Base-by-base conservation (phyloP, 1,140 invertebrate genomes). In the Tigriopus japonicus region DNA sequence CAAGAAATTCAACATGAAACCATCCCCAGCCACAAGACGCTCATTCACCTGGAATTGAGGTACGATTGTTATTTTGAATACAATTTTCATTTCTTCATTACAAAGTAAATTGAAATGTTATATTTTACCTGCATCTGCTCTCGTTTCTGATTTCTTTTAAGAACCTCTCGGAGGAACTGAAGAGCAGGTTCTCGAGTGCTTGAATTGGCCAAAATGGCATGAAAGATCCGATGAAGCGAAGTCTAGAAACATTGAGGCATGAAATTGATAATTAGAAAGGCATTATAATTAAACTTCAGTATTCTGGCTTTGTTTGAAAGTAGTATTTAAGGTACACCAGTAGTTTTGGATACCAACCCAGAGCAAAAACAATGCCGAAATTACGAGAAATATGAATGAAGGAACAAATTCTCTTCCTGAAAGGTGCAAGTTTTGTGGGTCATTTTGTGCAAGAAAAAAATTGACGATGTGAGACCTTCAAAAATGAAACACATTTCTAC, bases 1-100 rank as follows among this genome's bases (percentile, higher is more conserved):
- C 60, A 95, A 77, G 5, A 97, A 71, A 74, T 97, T 97, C 40
- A 97, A 71, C 83, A 95, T 91, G 68, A 92, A 93, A 1, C 92
- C 91, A 72, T 97, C 91, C 12, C 86, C 83, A 35, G 87, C 86
- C 0, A 93, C 75, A 0, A 82, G 73, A 64, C 83, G 77, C 69
- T 95, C 89, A 40, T 81, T 83, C 70, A 49, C 62, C 23, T 58
- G 28, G 9, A 54, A 15, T 3, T 10, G 10, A 49, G 12, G 6
- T 21, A 12, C 2, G 10, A 15, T 17, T 49, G 3, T 17, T 3
- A 6, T 35, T 35, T 3, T 35, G 21, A 51, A n/a, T 35, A 5
- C 28, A 35, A 35, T 35, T 35, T 35, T 35, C 6, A 54, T n/a
- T 17, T 6, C 52, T 6, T 54, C n/a, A n/a, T n/a, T n/a, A n/a